Base-by-base conservation (phyloP, 2,113 vertebrate genomes). In the Parus major region DNA sequence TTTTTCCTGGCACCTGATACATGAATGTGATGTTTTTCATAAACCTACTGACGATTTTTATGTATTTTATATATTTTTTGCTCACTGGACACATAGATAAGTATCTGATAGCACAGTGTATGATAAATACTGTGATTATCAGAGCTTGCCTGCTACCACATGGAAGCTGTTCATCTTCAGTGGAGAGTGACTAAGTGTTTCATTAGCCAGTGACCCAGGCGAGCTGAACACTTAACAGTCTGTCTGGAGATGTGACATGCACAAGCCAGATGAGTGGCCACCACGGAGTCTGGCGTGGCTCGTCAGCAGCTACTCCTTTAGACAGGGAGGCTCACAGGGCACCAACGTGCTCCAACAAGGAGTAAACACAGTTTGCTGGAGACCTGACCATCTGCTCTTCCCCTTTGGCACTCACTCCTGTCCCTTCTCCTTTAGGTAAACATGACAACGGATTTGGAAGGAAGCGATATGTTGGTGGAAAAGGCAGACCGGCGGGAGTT, bases 401-500 rank as follows among this genome's bases (percentile, higher is more conserved):
- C 66, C 80, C 77, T 87, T 55, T 17, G 31, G 80, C 0, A 0
- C 82, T 96, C 86, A 90, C 77, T 64, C 52, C 88, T 55, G 50
- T 89, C 59, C 50, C 81, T 93, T 95, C 61, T 91, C 36, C 84
- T 84, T 35, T 95, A 99, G 99, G 99, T 99, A 97, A 99, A 99
- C 94, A 99, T 99, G 99, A 98, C 99, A 21, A 98, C 99, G 25
- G 99, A 99, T 82, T 96, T 99, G 98, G 99, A 99, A 96, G 99
- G 99, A 33, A 99, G 98, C 5, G 99, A 99, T 96, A 98, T 99
- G 99, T 96, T 99, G 98, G 99, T 99, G 42, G 99, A 99, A 96
- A 99, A 99, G 98, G 99, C 99, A 0, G 99, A 99, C 98, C 98
- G 99, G 91, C 98, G 99, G 91, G 99, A 99, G 98, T 99, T 99